These are phyloP conservation scores for Leucophenga varia DNA, from an alignment of 1,140 invertebrate species.

Conservation along the genomic window DNA sequence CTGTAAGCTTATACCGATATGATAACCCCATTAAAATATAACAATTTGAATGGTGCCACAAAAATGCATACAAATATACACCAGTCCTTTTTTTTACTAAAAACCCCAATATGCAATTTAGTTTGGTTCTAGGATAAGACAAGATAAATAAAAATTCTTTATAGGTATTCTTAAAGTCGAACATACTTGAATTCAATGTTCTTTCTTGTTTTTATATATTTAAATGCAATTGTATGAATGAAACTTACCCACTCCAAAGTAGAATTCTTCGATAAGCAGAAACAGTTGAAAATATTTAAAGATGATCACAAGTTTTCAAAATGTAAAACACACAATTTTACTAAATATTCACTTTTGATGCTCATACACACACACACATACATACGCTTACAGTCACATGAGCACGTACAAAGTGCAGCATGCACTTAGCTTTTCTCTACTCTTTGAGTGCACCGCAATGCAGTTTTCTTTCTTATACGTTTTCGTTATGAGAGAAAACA, in stretches of 20 bases:
- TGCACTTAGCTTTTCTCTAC: background rate
- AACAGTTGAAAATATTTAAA: too few relatives aligned
- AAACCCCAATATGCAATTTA: too few relatives aligned
- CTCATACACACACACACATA: conserved; percentile 13
- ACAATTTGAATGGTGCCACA: too few relatives aligned
- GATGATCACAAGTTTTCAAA: too few relatives aligned
- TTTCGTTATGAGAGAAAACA: too few relatives aligned
- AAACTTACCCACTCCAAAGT: background rate
- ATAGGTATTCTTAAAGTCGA: conserved; percentile 39
- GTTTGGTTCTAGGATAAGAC: too few relatives aligned
- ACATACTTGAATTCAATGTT: conserved; percentile 39
- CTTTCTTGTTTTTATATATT: conserved; percentile 20
- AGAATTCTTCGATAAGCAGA: background rate
- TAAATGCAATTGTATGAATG: conserved; percentile 1
- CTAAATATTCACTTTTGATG: conserved; percentile 10
- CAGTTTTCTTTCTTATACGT: background rate
- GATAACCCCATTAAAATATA: too few relatives aligned
- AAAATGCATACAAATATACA: too few relatives aligned
- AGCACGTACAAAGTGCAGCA: conserved; percentile 18
- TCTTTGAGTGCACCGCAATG: conserved; percentile 10
- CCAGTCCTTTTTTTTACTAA: too few relatives aligned
- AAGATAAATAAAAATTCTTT: too few relatives aligned
- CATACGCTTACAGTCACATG: conserved; percentile 1
- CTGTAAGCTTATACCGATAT: too few relatives aligned
- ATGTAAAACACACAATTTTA: too few relatives aligned